Conservation (phyloP, 2,797 vertebrate genomes). For the Ficedula albicollis region DNA sequence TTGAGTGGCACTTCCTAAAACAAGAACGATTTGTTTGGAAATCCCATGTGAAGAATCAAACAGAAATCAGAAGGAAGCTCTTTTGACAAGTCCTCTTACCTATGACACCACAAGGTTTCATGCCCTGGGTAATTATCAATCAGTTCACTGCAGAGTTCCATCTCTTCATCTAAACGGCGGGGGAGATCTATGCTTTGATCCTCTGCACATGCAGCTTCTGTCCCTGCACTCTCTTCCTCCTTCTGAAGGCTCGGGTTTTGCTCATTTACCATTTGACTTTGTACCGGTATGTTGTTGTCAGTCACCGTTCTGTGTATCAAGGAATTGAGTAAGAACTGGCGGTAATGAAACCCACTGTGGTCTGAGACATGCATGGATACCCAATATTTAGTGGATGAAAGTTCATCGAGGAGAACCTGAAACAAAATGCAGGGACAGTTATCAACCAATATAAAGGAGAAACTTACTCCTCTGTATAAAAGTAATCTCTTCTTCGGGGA, state of each 20-base stretch:
- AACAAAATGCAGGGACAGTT: slow-evolving; percentile 8
- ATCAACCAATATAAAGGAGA: neutral
- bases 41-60: neutral
- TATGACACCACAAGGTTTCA: slow-evolving; percentile 97
- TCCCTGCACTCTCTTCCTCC: slow-evolving; percentile 65
- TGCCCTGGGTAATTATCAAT: slow-evolving; percentile 94
- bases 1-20: neutral
- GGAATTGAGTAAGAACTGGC: slow-evolving; percentile 92
- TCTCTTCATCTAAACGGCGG: slow-evolving; percentile 84
- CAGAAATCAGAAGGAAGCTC: neutral
- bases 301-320: slow-evolving; percentile 74
- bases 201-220: slow-evolving; percentile 53
- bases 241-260: slow-evolving; percentile 71
- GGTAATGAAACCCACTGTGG: slow-evolving; percentile 98
- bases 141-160: slow-evolving; percentile 90
- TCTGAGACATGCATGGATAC: slow-evolving; percentile 96
- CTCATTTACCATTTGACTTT: slow-evolving; percentile 47
- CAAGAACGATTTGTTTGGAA: neutral
- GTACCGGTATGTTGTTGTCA: slow-evolving; percentile 36
- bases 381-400: slow-evolving; percentile 91
- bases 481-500: neutral
- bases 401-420: slow-evolving; percentile 91
- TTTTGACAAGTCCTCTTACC: slow-evolving; percentile 77
- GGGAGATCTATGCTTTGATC: slow-evolving; percentile 67
- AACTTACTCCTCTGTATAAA: neutral